Percentiles rank a stretch among this genome's conserved stretches.
Conservation (phyloP, 2,797 vertebrate genomes). For the Momotus momota region DNA sequence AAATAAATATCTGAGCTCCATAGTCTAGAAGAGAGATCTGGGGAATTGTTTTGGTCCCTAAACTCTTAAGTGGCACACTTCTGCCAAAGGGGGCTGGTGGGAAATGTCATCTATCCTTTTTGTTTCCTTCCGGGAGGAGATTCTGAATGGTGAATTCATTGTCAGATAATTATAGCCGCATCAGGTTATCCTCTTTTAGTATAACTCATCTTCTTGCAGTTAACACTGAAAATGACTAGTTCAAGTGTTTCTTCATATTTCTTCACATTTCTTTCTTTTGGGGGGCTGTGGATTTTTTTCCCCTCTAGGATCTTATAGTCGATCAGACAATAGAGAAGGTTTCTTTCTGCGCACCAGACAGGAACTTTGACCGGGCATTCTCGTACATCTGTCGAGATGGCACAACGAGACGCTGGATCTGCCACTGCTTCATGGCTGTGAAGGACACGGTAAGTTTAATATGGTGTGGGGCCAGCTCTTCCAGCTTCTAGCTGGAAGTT, state of each 20-base stretch:
- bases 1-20: background rate
- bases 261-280: background rate
- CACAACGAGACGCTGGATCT: slow-evolving; percentile 98
- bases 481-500: background rate
- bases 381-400: slow-evolving; percentile 99
- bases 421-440: slow-evolving; percentile 98
- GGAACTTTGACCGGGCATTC: slow-evolving; percentile 98
- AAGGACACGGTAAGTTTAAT: slow-evolving; percentile 93
- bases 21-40: background rate
- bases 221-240: background rate
- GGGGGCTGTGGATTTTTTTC: background rate
- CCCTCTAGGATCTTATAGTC: slow-evolving; percentile 93
- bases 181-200: background rate
- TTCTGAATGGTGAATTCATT: background rate
- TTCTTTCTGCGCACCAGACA: slow-evolving; percentile 98
- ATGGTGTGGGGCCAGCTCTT: background rate
- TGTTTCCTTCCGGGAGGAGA: background rate
- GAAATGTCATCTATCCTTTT: background rate
- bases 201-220: background rate
- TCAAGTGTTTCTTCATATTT: background rate
- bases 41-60: background rate
- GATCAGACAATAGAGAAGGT: slow-evolving; percentile 99
- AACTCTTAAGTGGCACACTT: background rate
- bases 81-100: background rate
- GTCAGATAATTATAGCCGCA: background rate